phyloP scores from a whole-genome alignment of 2,797 vertebrate species.

The Pipistrellus pipistrellus region DNA sequence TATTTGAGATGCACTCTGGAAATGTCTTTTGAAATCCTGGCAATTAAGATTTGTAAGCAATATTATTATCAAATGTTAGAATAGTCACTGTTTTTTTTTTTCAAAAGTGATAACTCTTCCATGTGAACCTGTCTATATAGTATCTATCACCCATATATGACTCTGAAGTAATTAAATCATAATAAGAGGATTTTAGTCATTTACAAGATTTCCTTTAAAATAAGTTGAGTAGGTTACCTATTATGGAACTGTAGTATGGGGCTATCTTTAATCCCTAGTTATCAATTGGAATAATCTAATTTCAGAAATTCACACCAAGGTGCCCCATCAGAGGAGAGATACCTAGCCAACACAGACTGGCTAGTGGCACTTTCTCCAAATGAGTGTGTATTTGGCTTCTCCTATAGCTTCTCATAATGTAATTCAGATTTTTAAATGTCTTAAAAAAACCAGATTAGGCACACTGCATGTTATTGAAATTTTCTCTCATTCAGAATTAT shows the following conservation, averaged over 20 bases:
- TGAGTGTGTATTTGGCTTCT: not conserved
- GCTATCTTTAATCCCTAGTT: conserved; percentile 28
- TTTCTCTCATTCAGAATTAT: not conserved
- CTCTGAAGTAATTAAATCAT: conserved; percentile 59
- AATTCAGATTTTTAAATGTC: conserved; percentile 23
- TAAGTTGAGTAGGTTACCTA: conserved; percentile 38
- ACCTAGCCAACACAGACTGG: not conserved
- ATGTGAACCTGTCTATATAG: not conserved
- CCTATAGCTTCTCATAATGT: not conserved
- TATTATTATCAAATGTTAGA: conserved; percentile 73
- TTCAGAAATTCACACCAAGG: not conserved
- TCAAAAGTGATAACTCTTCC: conserved; percentile 62
- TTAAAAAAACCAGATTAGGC: conserved; percentile 17
- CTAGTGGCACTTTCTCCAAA: conserved; percentile 23
- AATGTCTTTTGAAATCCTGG: conserved; percentile 74
- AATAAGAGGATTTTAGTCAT: conserved; percentile 51
- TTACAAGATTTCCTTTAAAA: not conserved
- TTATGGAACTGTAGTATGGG: not conserved
- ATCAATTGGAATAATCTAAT: conserved; percentile 25
- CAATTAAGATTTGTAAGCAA: conserved; percentile 80
- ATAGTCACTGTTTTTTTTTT: conserved; percentile 64
- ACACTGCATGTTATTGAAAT: not conserved
- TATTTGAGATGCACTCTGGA: conserved; percentile 81
- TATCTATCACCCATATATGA: not conserved
- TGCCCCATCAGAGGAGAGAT: not conserved